Evolutionary conservation across 2,113 vertebrate species (phyloP).

Genomic region (Sylvia atricapilla): DNA sequence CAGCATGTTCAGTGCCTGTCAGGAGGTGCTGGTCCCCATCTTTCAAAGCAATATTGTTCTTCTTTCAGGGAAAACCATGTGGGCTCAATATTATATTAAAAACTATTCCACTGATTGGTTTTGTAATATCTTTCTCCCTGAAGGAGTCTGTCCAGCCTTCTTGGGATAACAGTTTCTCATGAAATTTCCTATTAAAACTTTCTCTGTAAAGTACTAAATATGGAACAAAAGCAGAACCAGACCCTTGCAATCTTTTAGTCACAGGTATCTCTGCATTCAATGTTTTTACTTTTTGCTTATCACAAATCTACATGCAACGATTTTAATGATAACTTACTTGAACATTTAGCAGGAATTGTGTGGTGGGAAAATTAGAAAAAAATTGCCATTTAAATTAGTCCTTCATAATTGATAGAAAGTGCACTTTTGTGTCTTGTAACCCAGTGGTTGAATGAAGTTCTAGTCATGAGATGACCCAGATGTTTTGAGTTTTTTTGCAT

Average conservation of each 20-base stretch:
- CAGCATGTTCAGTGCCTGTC: rapidly evolving
- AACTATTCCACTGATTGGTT: not conserved
- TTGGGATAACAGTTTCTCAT: not conserved
- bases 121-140: not conserved
- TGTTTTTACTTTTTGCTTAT: not conserved
- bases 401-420: not conserved
- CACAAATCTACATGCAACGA: not conserved
- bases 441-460: not conserved
- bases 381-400: not conserved
- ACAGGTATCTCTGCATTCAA: not conserved
- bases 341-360: not conserved
- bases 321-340: not conserved
- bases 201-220: not conserved
- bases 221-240: not conserved
- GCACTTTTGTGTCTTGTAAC: not conserved
- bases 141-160: not conserved
- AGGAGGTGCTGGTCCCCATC: not conserved
- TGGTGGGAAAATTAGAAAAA: not conserved
- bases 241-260: not conserved
- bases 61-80: not conserved
- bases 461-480: not conserved
- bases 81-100: not conserved
- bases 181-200: not conserved
- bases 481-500: not conserved
- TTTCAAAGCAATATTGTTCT: slow-evolving; percentile 1